Evolutionary conservation across 53 echinoderm and acorn worm genomes (phyloP), one percentile per base, ranked within the genome.

Genomic region (Mesocentrotus franciscanus): DNA sequence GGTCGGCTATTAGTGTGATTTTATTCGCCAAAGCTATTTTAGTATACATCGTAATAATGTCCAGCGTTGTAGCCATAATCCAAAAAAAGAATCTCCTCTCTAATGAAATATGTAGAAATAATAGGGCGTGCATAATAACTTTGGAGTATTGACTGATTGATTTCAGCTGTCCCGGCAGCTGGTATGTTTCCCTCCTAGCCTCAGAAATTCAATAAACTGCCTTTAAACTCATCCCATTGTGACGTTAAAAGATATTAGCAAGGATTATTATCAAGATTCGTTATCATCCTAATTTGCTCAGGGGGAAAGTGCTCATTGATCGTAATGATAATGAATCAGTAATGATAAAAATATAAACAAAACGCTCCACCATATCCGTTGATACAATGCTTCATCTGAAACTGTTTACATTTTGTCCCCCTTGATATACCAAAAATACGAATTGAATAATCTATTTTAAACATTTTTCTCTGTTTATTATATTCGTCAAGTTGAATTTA

Each of bases 81-180:
- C 27, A 30, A 72, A 72, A 29, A 72, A 64, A 79, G 6, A 79
- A 79, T 81, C 42, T 81, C 36, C 74, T 18, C 18, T 42, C 36
- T 39, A 20, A 39, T 39, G 42, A 81, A 58, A 87, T 87, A 58
- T 87, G 39, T 87, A 87, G 59, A 27, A 81, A 27, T 57, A 87
- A 87, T 87, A 87, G 87, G 57, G 57, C 87, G 87, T 58, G 58
- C 26, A 58, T 87, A 87, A 87, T 87, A 27, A 59, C n/a, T 57
- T 87, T 10, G 27, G 2, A 4, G 12, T 87, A 87, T 87, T 58
- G 87, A 58, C 9, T 59, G 58, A 87, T 87, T 87, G 87, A 87
- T 87, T 87, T 87, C 87, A 87, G n/a, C 87, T 87, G 87, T n/a
- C 87, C 24, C 12, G 10, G 17, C 87, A 87, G 87, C 87, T 87